Evolutionary conservation across 2,113 vertebrate species (phyloP), one percentile per base, ranked within the genome.

Genomic region (Arizona elegans): DNA sequence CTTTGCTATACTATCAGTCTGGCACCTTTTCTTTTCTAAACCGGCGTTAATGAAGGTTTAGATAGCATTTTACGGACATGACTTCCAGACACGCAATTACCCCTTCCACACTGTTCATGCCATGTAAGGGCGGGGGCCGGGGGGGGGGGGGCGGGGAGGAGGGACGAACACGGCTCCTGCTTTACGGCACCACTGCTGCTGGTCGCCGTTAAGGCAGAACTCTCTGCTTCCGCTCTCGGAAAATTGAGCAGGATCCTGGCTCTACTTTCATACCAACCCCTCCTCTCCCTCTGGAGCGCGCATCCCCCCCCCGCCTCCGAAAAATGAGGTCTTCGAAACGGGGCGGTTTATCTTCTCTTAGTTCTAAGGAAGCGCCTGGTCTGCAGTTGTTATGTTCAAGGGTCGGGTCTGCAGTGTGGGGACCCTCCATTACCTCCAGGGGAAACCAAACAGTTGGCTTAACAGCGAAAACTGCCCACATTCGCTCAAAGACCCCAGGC

Each of bases 401-500:
- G 11, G 86, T 59, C 86, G 10, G 87, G 88, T 85, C 91, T 93
- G 92, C 55, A 90, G 90, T 65, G 94, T 70, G 90, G 90, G 92
- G 92, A 90, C 55, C 92, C 85, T 94, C 94, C 54, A 26, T 43
- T 96, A 86, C 94, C 95, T 95, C 91, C 89, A 50, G 96, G 94
- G 96, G 96, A 94, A 95, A 94, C 92, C 90, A 92, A 92, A 92
- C 95, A 96, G 96, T 92, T 97, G 96, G 96, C 95, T 97, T 96
- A 97, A 95, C 95, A 92, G 92, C 92, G 94, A 96, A 96, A 96
- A 96, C 95, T 96, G 96, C 91, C 96, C 95, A 75, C 91, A 91
- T 93, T 93, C 93, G 90, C 96, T 97, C 96, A 97, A 97, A 97
- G 93, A 93, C 95, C 93, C 53, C 85, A 62, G 0, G 47, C 38